Evolutionary conservation across 2,797 vertebrate species (phyloP).

Genomic region (Syngnathus acus): DNA sequence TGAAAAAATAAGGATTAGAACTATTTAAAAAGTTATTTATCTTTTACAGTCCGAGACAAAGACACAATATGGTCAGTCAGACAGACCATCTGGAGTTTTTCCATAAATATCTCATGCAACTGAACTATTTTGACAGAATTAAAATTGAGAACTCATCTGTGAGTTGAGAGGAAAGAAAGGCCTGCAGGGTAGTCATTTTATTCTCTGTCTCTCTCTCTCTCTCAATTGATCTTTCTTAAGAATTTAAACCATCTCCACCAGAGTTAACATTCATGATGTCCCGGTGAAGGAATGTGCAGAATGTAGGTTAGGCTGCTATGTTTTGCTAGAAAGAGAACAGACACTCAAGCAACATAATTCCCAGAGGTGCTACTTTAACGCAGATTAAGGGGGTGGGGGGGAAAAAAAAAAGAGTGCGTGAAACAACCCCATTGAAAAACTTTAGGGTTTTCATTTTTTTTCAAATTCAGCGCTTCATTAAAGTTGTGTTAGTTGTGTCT

Average conservation of each 20-base stretch:
- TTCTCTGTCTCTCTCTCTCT: background rate
- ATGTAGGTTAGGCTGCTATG: constrained; percentile 25
- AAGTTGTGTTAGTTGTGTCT: background rate
- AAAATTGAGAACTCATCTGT: background rate
- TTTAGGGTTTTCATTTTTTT: background rate
- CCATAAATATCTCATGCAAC: background rate
- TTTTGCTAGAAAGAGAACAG: constrained; percentile 9
- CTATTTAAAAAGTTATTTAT: constrained; percentile 35
- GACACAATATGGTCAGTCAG: constrained; percentile 29
- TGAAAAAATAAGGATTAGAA: constrained; percentile 26
- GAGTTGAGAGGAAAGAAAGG: background rate
- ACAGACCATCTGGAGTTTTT: constrained; percentile 32
- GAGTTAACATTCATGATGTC: constrained; percentile 8
- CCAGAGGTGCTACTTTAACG: background rate
- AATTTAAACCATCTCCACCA: constrained; percentile 17
- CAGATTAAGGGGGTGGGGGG: too few species aligned
- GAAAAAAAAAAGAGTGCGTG: background rate
- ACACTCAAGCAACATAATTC: constrained; percentile 11
- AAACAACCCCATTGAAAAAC: background rate
- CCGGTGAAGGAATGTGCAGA: constrained; percentile 38
- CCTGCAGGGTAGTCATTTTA: background rate
- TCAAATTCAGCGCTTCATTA: background rate
- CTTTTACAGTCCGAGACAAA: constrained; percentile 43
- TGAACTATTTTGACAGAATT: background rate
- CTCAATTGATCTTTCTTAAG: constrained; percentile 8